Conservation (phyloP, 2,797 vertebrate genomes). For the Sebastes variabilis region DNA sequence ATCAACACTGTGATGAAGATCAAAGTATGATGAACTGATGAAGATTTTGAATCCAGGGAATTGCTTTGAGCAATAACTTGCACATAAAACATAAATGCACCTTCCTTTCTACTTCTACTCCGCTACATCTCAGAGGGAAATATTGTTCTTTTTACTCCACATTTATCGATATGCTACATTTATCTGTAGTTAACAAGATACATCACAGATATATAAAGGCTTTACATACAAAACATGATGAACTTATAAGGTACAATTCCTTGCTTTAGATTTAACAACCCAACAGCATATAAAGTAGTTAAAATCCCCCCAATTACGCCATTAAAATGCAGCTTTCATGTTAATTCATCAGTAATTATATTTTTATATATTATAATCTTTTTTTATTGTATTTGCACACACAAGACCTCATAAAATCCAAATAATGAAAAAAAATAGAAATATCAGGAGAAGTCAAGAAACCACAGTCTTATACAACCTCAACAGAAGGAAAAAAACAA, state of each 20-base stretch:
- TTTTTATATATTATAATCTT: too few relatives aligned
- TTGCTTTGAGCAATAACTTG: not conserved
- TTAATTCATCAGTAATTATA: too few relatives aligned
- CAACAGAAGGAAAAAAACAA: too few relatives aligned
- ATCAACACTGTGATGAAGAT: not conserved
- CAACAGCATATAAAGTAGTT: too few relatives aligned
- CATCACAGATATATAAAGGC: too few relatives aligned
- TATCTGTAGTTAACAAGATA: not conserved
- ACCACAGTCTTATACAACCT: too few relatives aligned
- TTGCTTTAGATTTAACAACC: not conserved
- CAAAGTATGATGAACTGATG: slow-evolving; percentile 13
- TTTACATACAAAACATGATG: not conserved
- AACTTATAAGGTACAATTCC: not conserved
- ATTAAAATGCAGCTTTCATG: too few relatives aligned
- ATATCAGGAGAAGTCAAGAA: too few relatives aligned
- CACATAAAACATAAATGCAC: not conserved
- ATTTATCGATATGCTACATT: not conserved
- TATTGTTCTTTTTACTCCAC: not conserved
- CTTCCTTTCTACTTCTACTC: not conserved
- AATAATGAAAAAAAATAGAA: too few relatives aligned
- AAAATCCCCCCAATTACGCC: too few relatives aligned
- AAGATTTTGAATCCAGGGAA: not conserved
- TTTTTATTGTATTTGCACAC: too few relatives aligned
- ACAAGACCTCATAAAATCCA: too few relatives aligned
- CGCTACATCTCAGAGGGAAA: not conserved